These are phyloP conservation scores for Carposina sasakii DNA, from an alignment of 1,140 invertebrate genomes.

Conservation along the genomic window DNA sequence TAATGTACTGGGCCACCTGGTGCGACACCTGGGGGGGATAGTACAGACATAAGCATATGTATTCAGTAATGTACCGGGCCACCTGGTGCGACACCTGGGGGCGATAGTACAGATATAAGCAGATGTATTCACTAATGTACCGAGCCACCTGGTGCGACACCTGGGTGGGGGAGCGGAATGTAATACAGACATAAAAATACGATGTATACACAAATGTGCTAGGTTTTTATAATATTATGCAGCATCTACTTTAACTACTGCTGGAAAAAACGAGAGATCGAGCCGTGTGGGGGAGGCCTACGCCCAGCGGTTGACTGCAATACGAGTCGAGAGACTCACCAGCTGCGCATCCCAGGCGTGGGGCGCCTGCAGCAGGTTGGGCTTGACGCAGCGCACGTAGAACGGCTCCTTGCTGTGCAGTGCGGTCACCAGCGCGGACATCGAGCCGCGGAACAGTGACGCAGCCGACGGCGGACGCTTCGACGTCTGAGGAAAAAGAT, in stretches of 20 bases:
- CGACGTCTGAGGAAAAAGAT: constrained; percentile 81
- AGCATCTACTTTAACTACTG: no score
- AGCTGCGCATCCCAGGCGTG: constrained; percentile 82
- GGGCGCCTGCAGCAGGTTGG: constrained; percentile 93
- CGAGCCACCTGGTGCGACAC: constrained; percentile 93
- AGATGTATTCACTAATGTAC: no score
- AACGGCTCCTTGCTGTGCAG: constrained; percentile 94
- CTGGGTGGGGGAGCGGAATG: constrained; percentile 60
- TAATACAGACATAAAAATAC: no score
- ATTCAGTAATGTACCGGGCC: no score
- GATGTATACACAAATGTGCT: no score
- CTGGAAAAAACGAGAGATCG: no score
- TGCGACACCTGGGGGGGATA: constrained; percentile 79
- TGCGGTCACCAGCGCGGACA: constrained; percentile 91
- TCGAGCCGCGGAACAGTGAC: constrained; percentile 95
- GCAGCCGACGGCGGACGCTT: constrained; percentile 94
- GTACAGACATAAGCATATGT: no score
- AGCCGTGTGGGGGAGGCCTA: no score
- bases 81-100: constrained; percentile 90
- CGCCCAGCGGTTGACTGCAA: no score
- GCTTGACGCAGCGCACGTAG: constrained; percentile 97
- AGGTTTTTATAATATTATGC: no score
- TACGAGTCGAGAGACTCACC: constrained; percentile 58
- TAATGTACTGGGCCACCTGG: no score
- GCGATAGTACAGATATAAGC: no score